Percentiles rank a stretch among this genome's conserved stretches.
Evolutionary conservation across 2,797 vertebrate species (phyloP).

Genomic region (Uromys caudimaculatus): DNA sequence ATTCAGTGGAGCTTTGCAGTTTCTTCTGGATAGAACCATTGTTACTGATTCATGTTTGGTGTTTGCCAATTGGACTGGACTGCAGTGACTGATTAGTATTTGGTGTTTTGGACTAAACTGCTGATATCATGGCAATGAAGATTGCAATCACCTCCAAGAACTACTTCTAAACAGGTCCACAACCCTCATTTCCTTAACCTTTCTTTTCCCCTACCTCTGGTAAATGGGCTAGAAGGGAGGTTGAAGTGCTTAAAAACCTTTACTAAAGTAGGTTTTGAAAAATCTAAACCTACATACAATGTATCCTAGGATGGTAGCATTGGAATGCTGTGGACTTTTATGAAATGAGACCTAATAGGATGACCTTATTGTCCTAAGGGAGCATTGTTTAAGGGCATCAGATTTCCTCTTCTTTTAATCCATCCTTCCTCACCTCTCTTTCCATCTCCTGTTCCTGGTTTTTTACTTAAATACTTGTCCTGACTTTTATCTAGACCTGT

Average conservation of each 20-base stretch:
- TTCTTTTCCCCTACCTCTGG: not conserved
- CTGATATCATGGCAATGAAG: not conserved
- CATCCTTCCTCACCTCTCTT: not conserved
- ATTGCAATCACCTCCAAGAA: not conserved
- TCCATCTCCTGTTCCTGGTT: not conserved
- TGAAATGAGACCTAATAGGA: not conserved
- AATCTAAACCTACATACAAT: not conserved
- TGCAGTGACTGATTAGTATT: not conserved
- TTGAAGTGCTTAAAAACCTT: not conserved
- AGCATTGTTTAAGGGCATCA: not conserved
- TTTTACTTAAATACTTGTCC: not conserved
- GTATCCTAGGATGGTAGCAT: not conserved
- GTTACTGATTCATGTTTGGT: not conserved
- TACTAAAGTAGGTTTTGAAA: not conserved
- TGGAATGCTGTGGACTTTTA: not conserved
- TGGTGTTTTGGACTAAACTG: not conserved
- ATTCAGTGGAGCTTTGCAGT: not conserved
- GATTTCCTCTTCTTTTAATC: not conserved
- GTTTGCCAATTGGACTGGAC: not conserved
- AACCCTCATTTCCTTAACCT: not conserved
- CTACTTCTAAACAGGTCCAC: not conserved
- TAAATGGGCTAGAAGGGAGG: not conserved
- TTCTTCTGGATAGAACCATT: not conserved
- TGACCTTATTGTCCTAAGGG: too few relatives aligned
- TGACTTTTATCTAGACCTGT: not conserved